Evolutionary conservation across 2,888 invertebrate species (phyloP), one percentile per base, ranked within the genome.

Genomic region (Noctua janthe): DNA sequence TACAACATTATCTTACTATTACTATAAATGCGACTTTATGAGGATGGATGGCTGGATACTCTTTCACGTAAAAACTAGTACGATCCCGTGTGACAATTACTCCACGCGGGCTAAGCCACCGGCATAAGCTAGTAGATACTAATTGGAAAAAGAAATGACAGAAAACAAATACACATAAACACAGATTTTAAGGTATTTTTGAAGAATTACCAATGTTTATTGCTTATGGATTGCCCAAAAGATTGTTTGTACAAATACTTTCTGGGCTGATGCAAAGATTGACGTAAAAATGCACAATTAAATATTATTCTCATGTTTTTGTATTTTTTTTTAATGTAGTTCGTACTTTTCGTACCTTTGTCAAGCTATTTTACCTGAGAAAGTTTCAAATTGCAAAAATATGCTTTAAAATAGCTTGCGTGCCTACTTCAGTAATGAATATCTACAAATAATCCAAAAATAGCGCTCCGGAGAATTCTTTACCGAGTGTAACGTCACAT

Each of bases 361-460:
- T 56, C 17, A 56, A 66, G 15, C 15, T 67, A 75, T 85, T 87
- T 88, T 84, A 95, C 94, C 94, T 94, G 94, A 88, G 88, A 92
- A 92, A 95, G 96, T 96, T 96, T 97, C 96, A 94, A 94, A 95
- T 96, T 96, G 96, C 96, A 96, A 95, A 95, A 96, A 95, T 94
- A 94, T 94, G 95, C 92, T 94, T 94, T 92, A 95, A 97, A 97
- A 97, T 97, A 97, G 95, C 94, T 93, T 83, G 90, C 92, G 91
- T 94, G 92, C 93, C 92, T 92, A 92, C 90, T 91, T 92, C 92
- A 92, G 92, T 94, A 94, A 93, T 93, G 92, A 92, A 93, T 93
- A 92, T 92, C 93, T 91, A 88, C 91, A 89, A 92, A 93, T 93
- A 92, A 94, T 95, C 97, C 96, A 96, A 96, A 97, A 97, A 97